These are phyloP conservation scores for Galbula dea DNA, from an alignment of 2,113 vertebrate genomes.

Conservation along the genomic window DNA sequence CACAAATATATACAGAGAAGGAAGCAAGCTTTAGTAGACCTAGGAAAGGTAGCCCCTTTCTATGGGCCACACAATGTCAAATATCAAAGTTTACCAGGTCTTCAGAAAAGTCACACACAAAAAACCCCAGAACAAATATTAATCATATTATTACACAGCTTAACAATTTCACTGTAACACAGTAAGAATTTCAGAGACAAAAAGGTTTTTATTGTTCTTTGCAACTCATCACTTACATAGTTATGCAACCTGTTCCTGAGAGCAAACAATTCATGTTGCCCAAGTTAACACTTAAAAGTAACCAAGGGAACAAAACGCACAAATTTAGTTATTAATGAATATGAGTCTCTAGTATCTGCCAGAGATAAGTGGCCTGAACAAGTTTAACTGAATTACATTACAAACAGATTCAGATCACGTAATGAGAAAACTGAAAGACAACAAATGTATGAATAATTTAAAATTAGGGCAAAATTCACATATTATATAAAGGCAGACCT, in stretches of 20 bases:
- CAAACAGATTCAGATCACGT: neutral
- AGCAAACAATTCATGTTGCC: neutral
- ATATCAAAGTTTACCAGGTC: neutral
- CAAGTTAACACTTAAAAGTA: neutral
- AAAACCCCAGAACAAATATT: neutral
- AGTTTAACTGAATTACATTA: neutral
- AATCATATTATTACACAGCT: neutral
- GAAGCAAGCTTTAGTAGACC: neutral
- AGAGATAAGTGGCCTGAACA: neutral
- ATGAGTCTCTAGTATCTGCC: neutral
- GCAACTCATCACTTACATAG: neutral
- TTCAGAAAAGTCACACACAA: neutral
- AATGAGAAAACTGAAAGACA: neutral
- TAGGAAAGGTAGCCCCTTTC: neutral
- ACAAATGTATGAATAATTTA: neutral
- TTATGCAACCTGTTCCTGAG: neutral
- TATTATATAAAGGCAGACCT: neutral
- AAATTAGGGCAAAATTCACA: neutral
- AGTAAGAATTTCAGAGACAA: neutral
- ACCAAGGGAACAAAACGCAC: rapidly evolving
- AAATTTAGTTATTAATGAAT: neutral
- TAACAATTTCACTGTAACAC: neutral
- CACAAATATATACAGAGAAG: rapidly evolving
- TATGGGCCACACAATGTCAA: neutral
- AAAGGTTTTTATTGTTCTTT: neutral